These are phyloP conservation scores for Pampusana beccarii DNA, from an alignment of 2,113 vertebrate genomes.

Conservation along the genomic window DNA sequence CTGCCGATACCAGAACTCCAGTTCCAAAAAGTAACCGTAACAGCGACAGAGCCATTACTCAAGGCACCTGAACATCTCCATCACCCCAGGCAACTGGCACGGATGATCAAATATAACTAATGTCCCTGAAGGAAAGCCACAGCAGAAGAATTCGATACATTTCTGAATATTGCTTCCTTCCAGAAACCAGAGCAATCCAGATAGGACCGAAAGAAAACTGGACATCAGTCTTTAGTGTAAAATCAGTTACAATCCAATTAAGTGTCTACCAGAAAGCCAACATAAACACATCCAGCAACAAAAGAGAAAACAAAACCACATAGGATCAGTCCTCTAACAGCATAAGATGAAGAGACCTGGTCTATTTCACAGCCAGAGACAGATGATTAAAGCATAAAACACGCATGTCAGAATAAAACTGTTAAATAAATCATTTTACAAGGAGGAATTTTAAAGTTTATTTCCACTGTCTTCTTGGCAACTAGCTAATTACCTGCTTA, in stretches of 20 bases:
- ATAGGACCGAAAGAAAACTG: not conserved
- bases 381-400: slow-evolving; percentile 62
- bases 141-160: not conserved
- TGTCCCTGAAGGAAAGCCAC: not conserved
- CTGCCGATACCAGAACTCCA: not conserved
- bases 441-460: slow-evolving; percentile 61
- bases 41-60: not conserved
- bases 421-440: slow-evolving; percentile 59
- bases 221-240: slow-evolving; percentile 40
- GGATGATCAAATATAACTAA: slow-evolving; percentile 15
- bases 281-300: slow-evolving; percentile 1
- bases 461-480: slow-evolving; percentile 49
- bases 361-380: slow-evolving; percentile 12
- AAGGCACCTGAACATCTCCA: not conserved
- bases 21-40: not conserved
- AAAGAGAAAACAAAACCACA: not conserved
- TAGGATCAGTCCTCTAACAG: not conserved
- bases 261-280: slow-evolving; percentile 13
- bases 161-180: slow-evolving; percentile 44
- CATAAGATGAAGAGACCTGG: slow-evolving; percentile 3
- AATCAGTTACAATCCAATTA: slow-evolving; percentile 55
- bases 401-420: slow-evolving; percentile 53
- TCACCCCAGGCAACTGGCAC: not conserved
- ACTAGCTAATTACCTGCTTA: slow-evolving; percentile 68
- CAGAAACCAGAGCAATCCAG: slow-evolving; percentile 32